phyloP scores from a whole-genome alignment of 2,888 invertebrate genomes.

The Eubasilissa splendida region DNA sequence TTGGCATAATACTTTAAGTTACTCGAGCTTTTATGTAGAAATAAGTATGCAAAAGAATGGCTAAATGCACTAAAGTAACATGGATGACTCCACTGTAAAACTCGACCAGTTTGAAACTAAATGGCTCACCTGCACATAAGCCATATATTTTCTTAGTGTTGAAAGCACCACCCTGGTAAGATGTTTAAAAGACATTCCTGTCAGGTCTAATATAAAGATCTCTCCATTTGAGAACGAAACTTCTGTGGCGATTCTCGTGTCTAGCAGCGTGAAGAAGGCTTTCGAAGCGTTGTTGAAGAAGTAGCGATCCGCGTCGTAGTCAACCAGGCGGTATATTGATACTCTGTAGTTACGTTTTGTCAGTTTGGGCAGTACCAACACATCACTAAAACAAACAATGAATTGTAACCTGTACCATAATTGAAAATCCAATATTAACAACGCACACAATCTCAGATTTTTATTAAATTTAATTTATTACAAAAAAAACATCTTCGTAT shows the following conservation, averaged over 20 bases:
- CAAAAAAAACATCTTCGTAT: no score
- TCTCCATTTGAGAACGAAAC: conserved; percentile 77
- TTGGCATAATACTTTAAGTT: no score
- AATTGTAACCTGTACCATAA: background rate
- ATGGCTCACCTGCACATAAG: conserved; percentile 76
- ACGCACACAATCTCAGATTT: no score
- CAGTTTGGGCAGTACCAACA: conserved; percentile 78
- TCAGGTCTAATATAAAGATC: conserved; percentile 81
- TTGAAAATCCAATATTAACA: no score
- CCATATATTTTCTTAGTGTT: conserved; percentile 79
- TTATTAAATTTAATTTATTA: no score
- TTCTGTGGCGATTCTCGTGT: conserved; percentile 77
- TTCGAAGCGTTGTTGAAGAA: conserved; percentile 78
- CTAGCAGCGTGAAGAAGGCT: conserved; percentile 82
- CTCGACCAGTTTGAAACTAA: background rate
- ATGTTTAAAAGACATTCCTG: conserved; percentile 61
- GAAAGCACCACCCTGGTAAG: conserved; percentile 76
- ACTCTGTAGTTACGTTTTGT: conserved; percentile 78
- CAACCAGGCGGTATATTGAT: conserved; percentile 64
- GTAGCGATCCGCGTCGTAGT: conserved; percentile 77
- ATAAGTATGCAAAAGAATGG: no score
- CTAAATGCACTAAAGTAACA: no score
- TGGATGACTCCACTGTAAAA: no score
- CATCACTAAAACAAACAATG: conserved; percentile 72
- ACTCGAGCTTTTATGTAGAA: no score